Conservation (phyloP, 2,888 invertebrate genomes). For the Labia minor region DNA sequence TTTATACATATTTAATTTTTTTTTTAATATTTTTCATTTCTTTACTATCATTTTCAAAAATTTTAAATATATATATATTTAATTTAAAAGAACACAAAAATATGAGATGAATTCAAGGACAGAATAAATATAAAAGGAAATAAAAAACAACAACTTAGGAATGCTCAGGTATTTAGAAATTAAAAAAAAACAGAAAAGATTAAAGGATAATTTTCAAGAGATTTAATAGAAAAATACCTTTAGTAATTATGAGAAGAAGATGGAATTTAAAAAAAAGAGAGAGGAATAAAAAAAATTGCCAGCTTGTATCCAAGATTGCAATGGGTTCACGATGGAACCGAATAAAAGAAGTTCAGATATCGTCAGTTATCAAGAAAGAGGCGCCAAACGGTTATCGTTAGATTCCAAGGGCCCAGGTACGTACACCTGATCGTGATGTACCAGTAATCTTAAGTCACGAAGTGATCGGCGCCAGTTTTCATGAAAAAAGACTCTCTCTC, state of each 20-base stretch:
- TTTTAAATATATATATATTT: no score
- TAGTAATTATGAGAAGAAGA: neutral
- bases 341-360: neutral
- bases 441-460: neutral
- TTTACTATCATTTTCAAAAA: no score
- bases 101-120: neutral
- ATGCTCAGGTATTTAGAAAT: neutral
- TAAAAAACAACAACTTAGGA: neutral
- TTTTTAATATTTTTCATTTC: no score
- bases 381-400: neutral
- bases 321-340: neutral
- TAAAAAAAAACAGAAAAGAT: no score
- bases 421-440: neutral
- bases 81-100: no score
- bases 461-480: neutral
- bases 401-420: neutral
- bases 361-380: conserved; percentile 2
- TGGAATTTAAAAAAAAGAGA: neutral
- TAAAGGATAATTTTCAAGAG: neutral
- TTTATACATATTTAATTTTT: no score
- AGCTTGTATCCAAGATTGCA: no score
- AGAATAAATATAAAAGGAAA: neutral
- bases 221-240: neutral
- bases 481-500: neutral
- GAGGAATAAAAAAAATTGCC: no score